phyloP scores from a whole-genome alignment of 2,113 vertebrate genomes.

The Ictalurus punctatus region DNA sequence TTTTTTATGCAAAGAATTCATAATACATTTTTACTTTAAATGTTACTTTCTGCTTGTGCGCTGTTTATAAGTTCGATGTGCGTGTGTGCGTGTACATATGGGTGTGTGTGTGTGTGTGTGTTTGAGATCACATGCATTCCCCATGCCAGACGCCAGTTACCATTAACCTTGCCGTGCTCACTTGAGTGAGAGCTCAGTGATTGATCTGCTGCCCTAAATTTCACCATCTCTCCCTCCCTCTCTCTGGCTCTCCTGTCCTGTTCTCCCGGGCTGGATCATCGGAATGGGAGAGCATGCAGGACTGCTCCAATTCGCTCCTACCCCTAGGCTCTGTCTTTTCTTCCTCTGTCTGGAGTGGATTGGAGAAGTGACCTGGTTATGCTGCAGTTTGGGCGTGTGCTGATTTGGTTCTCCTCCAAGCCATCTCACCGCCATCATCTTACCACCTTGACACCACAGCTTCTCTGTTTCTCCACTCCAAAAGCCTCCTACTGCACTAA shows the following conservation, averaged over 20 bases:
- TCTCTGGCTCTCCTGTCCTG: constrained; percentile 20
- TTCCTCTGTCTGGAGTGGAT: constrained; percentile 44
- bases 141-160: constrained; percentile 33
- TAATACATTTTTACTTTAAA: neutral
- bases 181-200: constrained; percentile 59
- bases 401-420: constrained; percentile 44
- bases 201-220: constrained; percentile 61
- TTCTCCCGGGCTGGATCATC: constrained; percentile 27
- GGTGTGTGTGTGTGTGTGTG: constrained; percentile 33
- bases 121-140: constrained; percentile 11
- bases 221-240: constrained; percentile 50
- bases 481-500: neutral
- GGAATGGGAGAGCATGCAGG: constrained; percentile 29
- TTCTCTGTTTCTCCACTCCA: constrained; percentile 26
- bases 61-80: neutral
- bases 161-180: constrained; percentile 64
- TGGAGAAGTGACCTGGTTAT: constrained; percentile 50
- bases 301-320: constrained; percentile 32
- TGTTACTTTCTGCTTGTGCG: neutral
- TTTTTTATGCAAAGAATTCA: neutral
- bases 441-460: constrained; percentile 7
- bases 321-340: constrained; percentile 31
- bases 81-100: constrained; percentile 32
- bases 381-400: constrained; percentile 33
- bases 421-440: constrained; percentile 38